Evolutionary conservation across 2,113 vertebrate species (phyloP), one percentile per base, ranked within the genome.

Genomic region (Tetrax tetrax): DNA sequence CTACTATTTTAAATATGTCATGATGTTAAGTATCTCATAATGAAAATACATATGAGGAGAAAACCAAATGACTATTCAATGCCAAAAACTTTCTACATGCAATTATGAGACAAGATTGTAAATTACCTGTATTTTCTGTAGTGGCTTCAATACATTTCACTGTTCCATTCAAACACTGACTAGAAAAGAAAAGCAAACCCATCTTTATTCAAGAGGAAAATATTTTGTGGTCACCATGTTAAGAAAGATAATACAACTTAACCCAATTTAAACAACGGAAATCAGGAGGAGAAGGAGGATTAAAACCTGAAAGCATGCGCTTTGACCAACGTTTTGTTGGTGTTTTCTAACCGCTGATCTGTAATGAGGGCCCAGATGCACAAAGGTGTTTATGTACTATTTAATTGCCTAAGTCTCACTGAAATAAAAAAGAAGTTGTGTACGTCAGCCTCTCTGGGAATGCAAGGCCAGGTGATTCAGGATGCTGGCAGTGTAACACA

Each of bases 101-200:
- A 92, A 83, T 5, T 43, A 38, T 13, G 12, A 35, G 28, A 38
- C 7, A 83, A 87, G 51, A 81, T 7, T 38, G 16, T 18, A 71
- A 96, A 93, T 97, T 96, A 98, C 98, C 98, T 97, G 89, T 59
- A 83, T 97, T 96, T 93, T 98, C 97, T 87, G 97, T 97, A 92
- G 97, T 92, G 64, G 79, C 48, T 95, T 98, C 98, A 89, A 95
- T 95, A 90, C 98, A 98, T 94, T 96, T 97, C 96, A 98, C 96
- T 35, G 98, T 98, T 90, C 98, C 98, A 83, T 98, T 98, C 70
- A 98, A 97, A 96, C 98, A 98, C 25, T 98, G 98, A 87, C 98
- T 98, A 80, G 20, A 87, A 96, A 95, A 93, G 70, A 95, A 87
- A 97, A 96, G 33, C 23, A 97, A 97, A 97, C 1, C 1, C 33